These are phyloP conservation scores for Hypanus sabinus DNA, from an alignment of 2,113 vertebrate genomes.

Conservation along the genomic window DNA sequence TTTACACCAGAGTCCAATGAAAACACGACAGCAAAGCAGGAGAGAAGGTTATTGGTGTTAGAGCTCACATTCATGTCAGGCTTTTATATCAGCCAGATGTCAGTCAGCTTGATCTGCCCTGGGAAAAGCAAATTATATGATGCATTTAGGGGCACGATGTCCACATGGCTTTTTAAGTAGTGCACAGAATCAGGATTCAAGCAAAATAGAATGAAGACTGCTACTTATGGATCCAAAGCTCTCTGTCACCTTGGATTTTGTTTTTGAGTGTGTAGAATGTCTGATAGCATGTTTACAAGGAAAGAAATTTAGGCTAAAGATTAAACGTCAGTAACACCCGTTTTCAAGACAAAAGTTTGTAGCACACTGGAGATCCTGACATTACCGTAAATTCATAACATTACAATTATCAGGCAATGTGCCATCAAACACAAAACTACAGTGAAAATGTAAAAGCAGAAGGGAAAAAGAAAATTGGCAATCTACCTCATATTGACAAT, in stretches of 20 bases:
- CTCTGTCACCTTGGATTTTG: background rate
- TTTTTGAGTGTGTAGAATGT: background rate
- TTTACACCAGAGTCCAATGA: no score
- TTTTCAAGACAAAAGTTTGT: background rate
- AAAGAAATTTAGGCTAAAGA: background rate
- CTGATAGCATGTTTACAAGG: background rate
- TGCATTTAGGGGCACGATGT: background rate
- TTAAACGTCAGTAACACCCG: background rate
- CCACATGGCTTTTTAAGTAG: background rate
- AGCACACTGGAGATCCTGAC: background rate
- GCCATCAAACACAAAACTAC: background rate
- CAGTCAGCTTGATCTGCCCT: no score
- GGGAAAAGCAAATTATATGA: background rate
- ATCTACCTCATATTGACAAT: slow-evolving; percentile 88
- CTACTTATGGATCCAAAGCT: background rate
- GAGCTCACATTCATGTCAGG: no score
- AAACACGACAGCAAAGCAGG: no score
- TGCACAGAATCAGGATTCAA: background rate
- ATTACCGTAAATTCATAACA: background rate
- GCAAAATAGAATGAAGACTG: background rate
- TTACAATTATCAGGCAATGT: background rate
- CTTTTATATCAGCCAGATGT: no score
- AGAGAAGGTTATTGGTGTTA: no score
- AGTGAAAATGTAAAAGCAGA: background rate
- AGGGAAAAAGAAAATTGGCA: background rate